Conservation (phyloP, 2,113 vertebrate species). For the Pelvicachromis taeniatus region DNA sequence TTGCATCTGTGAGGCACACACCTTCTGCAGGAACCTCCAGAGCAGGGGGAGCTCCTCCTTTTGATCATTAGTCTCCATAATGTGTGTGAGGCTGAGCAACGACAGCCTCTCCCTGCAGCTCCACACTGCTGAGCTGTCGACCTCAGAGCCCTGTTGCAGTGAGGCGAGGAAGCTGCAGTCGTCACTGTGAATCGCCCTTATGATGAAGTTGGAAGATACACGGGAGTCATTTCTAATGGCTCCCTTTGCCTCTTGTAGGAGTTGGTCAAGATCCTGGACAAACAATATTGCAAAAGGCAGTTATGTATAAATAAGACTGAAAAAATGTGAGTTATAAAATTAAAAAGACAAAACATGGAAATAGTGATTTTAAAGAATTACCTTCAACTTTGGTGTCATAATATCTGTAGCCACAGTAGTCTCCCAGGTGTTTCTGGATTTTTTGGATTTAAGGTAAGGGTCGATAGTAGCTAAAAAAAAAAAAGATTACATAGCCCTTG, state of each 20-base stretch:
- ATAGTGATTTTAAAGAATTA: background rate
- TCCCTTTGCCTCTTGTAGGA: slow-evolving; percentile 59
- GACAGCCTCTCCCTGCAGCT: slow-evolving; percentile 78
- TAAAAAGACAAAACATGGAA: background rate
- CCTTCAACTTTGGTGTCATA: slow-evolving; percentile 72
- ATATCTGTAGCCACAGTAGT: slow-evolving; percentile 44
- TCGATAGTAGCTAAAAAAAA: slow-evolving; percentile 60
- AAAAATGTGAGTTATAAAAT: background rate
- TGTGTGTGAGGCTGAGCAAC: slow-evolving; percentile 70
- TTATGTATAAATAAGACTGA: background rate
- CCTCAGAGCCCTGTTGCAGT: slow-evolving; percentile 62
- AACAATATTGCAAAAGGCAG: background rate
- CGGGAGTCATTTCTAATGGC: slow-evolving; percentile 76
- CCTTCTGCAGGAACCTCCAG: slow-evolving; percentile 84
- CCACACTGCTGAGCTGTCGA: slow-evolving; percentile 81
- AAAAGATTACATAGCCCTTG: background rate
- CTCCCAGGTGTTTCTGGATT: slow-evolving; percentile 82
- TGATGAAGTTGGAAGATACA: slow-evolving; percentile 75
- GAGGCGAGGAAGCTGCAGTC: slow-evolving; percentile 68
- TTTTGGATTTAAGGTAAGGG: slow-evolving; percentile 64
- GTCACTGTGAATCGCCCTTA: slow-evolving; percentile 76
- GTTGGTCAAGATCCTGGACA: slow-evolving; percentile 72
- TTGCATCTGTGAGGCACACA: slow-evolving; percentile 14
- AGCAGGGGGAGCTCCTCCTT: slow-evolving; percentile 75
- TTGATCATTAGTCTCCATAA: slow-evolving; percentile 76